Base-by-base conservation (phyloP, 2,888 invertebrate species). In the Lasioglossum calceatum region DNA sequence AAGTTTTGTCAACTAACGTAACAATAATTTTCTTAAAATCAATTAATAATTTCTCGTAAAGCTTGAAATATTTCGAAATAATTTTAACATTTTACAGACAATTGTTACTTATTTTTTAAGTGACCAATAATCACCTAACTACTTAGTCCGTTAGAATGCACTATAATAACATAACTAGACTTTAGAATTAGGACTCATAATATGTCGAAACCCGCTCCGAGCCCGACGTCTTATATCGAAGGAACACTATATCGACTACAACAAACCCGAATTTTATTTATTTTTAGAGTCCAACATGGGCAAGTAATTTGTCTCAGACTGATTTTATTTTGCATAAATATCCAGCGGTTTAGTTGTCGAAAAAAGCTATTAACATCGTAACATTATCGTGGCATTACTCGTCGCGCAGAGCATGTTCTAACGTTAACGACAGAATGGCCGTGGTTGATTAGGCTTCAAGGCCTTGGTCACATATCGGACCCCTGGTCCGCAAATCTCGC, bases 381-480 rank as follows among this genome's bases (percentile, higher is more conserved):
- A 44, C 12, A 44, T 54, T 10, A 54, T 23, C 23, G 23, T 7
- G 23, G 23, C 54, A 54, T 23, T 23, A 10, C 8, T 10, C 19
- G 23, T 23, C 23, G 27, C 27, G 4, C 23, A 3, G 23, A 27
- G 75, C 39, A 64, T 73, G 58, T 77, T 72, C 50, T 32, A 84
- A 76, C 76, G 36, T 79, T 77, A 76, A 76, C 47, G 54, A 80
- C 42, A 39, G 77, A 71, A 85, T 58, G 86, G 82, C 77, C 83
- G 32, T 76, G 85, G 67, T n/a, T 81, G 82, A 89, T 89, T 87
- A 87, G 77, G 54, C 81, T 88, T 87, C 86, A 89, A 92, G 91
- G 87, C 88, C 92, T 89, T 74, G 91, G 86, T 80, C 89, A 83
- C 81, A 42, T 58, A 23, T 54, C 77, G 83, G 81, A 85, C 84